Conservation (phyloP, 2,797 vertebrate species). For the Poecilia velifera region DNA sequence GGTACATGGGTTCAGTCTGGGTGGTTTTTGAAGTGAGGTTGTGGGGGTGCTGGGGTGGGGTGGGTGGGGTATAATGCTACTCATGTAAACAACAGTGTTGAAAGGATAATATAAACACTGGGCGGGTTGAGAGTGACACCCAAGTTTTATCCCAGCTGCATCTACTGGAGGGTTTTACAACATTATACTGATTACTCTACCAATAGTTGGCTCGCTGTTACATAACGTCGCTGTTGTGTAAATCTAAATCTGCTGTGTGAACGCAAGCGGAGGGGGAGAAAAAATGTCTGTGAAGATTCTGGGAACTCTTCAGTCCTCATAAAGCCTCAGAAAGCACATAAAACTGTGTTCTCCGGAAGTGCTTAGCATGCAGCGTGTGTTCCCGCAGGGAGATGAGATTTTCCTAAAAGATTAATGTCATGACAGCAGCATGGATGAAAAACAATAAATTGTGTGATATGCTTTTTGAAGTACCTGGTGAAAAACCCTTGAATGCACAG, state of each 20-base stretch:
- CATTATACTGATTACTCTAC: neutral
- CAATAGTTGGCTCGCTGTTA: neutral
- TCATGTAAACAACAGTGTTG: neutral
- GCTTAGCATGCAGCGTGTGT: neutral
- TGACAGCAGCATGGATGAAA: neutral
- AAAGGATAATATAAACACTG: neutral
- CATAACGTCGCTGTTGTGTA: neutral
- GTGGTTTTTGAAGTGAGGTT: neutral
- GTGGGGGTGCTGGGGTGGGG: neutral
- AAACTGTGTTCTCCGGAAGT: neutral
- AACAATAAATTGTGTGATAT: neutral
- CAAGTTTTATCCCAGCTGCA: neutral
- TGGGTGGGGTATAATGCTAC: too few species aligned
- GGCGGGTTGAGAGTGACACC: neutral
- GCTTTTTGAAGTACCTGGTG: neutral
- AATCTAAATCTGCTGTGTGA: slow-evolving; percentile 4
- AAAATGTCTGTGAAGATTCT: neutral
- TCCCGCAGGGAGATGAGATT: neutral
- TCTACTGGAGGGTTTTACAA: neutral
- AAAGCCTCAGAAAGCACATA: neutral
- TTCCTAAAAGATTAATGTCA: neutral
- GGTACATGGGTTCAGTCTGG: neutral
- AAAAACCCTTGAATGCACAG: neutral
- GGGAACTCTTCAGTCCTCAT: neutral
- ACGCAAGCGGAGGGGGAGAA: neutral